Base-by-base conservation (phyloP, 2,797 vertebrate species). In the Tympanoctomys barrerae region DNA sequence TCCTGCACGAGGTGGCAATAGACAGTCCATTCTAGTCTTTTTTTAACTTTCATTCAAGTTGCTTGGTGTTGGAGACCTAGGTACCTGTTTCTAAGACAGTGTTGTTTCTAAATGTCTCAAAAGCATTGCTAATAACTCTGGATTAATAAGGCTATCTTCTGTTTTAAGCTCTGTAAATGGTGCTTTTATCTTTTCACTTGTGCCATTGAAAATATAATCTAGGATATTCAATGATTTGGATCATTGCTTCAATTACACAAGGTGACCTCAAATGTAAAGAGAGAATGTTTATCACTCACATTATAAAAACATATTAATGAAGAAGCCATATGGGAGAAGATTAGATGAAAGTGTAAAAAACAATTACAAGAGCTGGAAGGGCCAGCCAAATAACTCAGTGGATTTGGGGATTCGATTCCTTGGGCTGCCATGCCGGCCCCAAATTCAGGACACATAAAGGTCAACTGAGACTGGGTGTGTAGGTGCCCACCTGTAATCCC, bases 191-290 rank as follows among this genome's bases (percentile, higher is more conserved):
- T 13, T 71, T 2, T 92, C 16, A 85, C 2, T 81, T 39, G 36
- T 31, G 42, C 7, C 46, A 73, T 46, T 88, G 46, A 80, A 93
- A 62, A 28, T 49, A 46, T 33, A 71, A 62, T 84, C 82, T 82
- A 39, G 22, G 14, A 39, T 85, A 54, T 49, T 93, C 22, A 88
- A 0, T 83, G 68, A 88, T 83, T 96, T 96, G 31, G 31, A 64
- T 14, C 57, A 22, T 85, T 75, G 33, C 84, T 82, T 75, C 57
- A 73, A 0, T 83, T 92, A 89, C 57, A n/a, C 19, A 88, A 94
- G 61, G 31, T 88, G 82, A 92, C 21, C 52, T 93, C 77, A 96
- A 88, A 94, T 61, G 90, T 16, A 89, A 92, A 66, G n/a, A 87
- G 18, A 36, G 87, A 86, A 33, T 85, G 7, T 75, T 91, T 93